Percentiles rank a stretch among this genome's conserved stretches.
Evolutionary conservation across 1,140 invertebrate genomes (phyloP).

Genomic region (Grapholita molesta): DNA sequence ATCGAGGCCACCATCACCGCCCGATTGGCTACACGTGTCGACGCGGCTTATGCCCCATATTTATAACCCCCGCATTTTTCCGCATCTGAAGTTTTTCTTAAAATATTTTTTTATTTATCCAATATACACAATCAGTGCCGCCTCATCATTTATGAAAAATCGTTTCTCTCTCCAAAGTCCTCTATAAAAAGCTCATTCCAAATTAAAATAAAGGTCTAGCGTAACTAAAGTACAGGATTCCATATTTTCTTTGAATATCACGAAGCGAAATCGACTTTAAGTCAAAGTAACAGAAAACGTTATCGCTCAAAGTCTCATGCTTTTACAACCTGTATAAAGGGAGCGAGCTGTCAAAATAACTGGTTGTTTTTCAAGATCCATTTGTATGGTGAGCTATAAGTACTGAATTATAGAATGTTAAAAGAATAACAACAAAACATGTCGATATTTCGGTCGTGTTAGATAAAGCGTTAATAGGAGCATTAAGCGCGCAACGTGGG

Average conservation of each 20-base stretch:
- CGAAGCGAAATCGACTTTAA: not conserved
- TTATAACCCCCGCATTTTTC: slow-evolving; percentile 68
- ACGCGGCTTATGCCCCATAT: slow-evolving; percentile 52
- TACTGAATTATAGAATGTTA: slow-evolving; percentile 64
- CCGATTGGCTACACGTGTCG: slow-evolving; percentile 69
- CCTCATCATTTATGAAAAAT: slow-evolving; percentile 76
- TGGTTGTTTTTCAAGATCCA: slow-evolving; percentile 75
- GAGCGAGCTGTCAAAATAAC: slow-evolving; percentile 66
- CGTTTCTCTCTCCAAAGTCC: slow-evolving; percentile 63
- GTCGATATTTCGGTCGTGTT: slow-evolving; percentile 62
- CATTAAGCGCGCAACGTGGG: slow-evolving; percentile 25
- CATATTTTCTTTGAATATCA: slow-evolving; percentile 42
- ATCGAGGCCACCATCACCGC: slow-evolving; percentile 57
- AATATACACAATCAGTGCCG: slow-evolving; percentile 71
- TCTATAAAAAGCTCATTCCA: slow-evolving; percentile 76
- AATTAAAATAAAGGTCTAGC: slow-evolving; percentile 77
- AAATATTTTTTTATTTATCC: slow-evolving; percentile 76
- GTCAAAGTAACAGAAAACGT: slow-evolving; percentile 20
- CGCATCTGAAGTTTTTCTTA: slow-evolving; percentile 61
- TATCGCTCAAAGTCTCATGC: slow-evolving; percentile 28
- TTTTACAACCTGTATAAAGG: slow-evolving; percentile 56
- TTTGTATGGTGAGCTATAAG: slow-evolving; percentile 60
- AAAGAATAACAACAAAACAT: slow-evolving; percentile 66
- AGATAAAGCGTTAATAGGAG: slow-evolving; percentile 58
- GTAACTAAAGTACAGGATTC: slow-evolving; percentile 67